These are phyloP conservation scores for Astreopora myriophthalma DNA, from an alignment of 64 coral and sea anemone species.

Conservation along the genomic window DNA sequence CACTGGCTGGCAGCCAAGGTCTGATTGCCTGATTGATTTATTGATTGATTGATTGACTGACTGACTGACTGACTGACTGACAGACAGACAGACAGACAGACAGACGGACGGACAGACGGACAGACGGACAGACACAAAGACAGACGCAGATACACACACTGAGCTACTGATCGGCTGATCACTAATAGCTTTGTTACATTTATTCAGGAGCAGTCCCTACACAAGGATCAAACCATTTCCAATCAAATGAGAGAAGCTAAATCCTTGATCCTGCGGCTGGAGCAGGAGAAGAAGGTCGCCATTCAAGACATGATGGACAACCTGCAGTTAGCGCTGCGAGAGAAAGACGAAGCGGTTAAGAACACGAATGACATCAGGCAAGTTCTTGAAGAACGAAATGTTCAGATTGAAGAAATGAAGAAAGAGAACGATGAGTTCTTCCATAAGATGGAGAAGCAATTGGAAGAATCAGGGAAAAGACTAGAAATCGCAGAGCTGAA, in stretches of 20 bases:
- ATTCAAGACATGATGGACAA: conserved; percentile 99
- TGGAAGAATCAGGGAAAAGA: conserved; percentile 91
- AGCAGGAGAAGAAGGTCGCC: conserved; percentile 92
- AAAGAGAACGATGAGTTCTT: conserved; percentile 96
- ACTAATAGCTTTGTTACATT: neutral
- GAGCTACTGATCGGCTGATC: too few relatives aligned
- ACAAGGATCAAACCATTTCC: conserved; percentile 49
- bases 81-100: too few relatives aligned
- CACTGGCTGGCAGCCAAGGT: too few relatives aligned
- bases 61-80: too few relatives aligned
- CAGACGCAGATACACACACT: too few relatives aligned
- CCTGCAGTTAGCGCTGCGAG: conserved; percentile 72
- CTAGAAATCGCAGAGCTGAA: conserved; percentile 80
- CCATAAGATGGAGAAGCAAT: conserved; percentile 96
- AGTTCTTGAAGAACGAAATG: conserved; percentile 65
- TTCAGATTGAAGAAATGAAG: conserved; percentile 79
- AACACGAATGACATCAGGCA: conserved; percentile 53
- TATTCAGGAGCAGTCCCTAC: conserved; percentile 56
- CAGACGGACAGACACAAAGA: too few relatives aligned
- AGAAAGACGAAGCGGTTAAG: conserved; percentile 78
- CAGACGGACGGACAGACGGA: too few relatives aligned
- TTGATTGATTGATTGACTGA: too few relatives aligned
- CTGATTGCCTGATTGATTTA: too few relatives aligned
- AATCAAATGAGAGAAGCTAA: conserved; percentile 92
- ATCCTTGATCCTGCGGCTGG: conserved; percentile 79